Percentiles rank a stretch among this genome's conserved stretches.
Conservation (phyloP, 2,797 vertebrate species). For the Manis crassicaudata region DNA sequence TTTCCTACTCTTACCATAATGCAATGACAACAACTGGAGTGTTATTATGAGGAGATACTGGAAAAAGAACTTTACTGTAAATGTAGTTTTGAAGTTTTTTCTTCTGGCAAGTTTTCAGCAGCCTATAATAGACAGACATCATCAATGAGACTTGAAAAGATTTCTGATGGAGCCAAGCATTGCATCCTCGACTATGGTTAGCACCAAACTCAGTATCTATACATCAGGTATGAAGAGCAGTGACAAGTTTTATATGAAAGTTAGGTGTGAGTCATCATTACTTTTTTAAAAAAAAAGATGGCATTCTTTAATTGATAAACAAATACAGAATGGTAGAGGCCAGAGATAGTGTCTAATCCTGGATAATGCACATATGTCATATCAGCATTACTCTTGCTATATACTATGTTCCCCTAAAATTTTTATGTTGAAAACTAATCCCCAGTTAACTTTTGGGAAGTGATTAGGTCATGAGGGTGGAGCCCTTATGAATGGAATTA, state of each 20-base stretch:
- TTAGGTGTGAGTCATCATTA: not conserved
- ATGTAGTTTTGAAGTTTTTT: not conserved
- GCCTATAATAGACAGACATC: not conserved
- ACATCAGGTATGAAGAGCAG: not conserved
- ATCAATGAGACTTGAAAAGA: not conserved
- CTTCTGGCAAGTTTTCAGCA: not conserved
- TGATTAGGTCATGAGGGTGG: not conserved
- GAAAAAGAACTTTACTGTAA: not conserved
- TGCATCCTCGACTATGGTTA: not conserved
- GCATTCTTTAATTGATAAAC: not conserved
- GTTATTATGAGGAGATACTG: not conserved
- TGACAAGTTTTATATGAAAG: not conserved
- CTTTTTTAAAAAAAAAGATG: not conserved
- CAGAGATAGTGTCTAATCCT: not conserved
- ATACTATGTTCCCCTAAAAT: not conserved
- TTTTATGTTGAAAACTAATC: not conserved
- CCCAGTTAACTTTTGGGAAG: not conserved
- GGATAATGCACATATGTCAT: not conserved
- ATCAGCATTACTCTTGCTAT: not conserved
- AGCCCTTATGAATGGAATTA: not conserved
- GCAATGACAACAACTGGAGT: not conserved
- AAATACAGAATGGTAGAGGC: not conserved
- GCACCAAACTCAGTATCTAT: not conserved
- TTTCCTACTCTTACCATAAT: not conserved
- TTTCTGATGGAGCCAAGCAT: not conserved